A percentile compares a stretch with the other conserved stretches of the same genome.
Evolutionary conservation across 2,888 invertebrate genomes (phyloP).

Genomic region (Leptopilina drosophilae): DNA sequence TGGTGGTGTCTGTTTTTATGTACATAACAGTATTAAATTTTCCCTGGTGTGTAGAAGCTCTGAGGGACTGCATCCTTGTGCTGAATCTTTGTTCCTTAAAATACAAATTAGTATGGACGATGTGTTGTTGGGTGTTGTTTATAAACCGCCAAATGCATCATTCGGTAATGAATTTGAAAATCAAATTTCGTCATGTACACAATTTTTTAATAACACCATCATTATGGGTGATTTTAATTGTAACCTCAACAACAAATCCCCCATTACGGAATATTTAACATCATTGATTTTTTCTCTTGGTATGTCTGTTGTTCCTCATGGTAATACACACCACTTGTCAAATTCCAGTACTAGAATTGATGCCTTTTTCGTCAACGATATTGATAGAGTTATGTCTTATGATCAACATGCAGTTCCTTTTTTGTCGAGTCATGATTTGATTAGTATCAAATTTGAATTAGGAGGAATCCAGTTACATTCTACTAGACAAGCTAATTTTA

Average conservation of each 20-base stretch:
- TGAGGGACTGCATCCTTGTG: not conserved
- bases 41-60: not conserved
- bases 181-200: not conserved
- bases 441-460: too few relatives aligned
- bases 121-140: not conserved
- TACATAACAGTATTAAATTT: not conserved
- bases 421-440: too few relatives aligned
- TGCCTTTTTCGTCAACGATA: too few relatives aligned
- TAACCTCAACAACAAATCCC: not conserved
- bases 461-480: too few relatives aligned
- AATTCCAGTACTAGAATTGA: too few relatives aligned
- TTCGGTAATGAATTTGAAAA: not conserved
- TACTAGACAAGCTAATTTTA: too few relatives aligned
- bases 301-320: too few relatives aligned
- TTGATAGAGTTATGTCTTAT: too few relatives aligned
- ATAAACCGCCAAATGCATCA: not conserved
- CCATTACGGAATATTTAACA: not conserved
- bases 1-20: not conserved
- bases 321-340: too few relatives aligned
- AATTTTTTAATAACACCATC: not conserved
- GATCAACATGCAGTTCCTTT: too few relatives aligned
- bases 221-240: slow-evolving; percentile 9
- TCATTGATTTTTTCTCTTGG: too few relatives aligned
- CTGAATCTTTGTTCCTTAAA: not conserved
- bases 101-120: not conserved